Evolutionary conservation across 2,888 invertebrate species (phyloP), one percentile per base, ranked within the genome.

Genomic region (Chloroclystis v-ata): DNA sequence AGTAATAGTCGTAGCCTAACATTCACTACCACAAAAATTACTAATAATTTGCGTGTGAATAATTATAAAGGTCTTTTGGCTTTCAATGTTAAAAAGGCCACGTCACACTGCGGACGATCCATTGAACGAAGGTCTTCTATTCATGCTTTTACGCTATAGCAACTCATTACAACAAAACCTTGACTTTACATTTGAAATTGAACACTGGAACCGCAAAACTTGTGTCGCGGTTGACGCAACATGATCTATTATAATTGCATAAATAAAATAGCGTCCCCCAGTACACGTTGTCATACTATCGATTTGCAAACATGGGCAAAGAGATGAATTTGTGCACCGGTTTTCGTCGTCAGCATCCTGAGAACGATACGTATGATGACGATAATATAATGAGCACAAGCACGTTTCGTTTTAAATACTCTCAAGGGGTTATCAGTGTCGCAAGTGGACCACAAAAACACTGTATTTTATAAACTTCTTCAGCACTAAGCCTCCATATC

Each of bases 121-220:
- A 61, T 60, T 65, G 47, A 57, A 55, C 54, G 65, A 64, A 69
- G 69, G 72, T 62, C 63, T 60, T 43, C 63, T 69, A 68, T 70
- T 70, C 67, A 70, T 57, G 54, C 64, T 65, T n/a, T 68, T 63
- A 63, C 68, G 59, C 59, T 67, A 64, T 69, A 69, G 65, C 63
- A 64, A 54, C 62, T 67, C 65, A 73, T 69, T 72, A 69, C 49
- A 64, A 61, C 60, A 55, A 57, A 63, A 66, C 78, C 78, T 79
- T 78, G 77, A 65, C 64, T 66, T 65, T 61, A 56, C 61, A 59
- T 67, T 72, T 67, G 75, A 73, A 73, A 78, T 73, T 66, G 62
- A 65, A 77, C 61, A 70, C 72, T 63, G 56, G 57, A 59, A 69
- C 71, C 72, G 68, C 75, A 75, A 70, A 69, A 67, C 51, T 49